Percentiles rank a stretch among this genome's conserved stretches.
Conservation (phyloP, 1,140 invertebrate species). For the Teleogryllus occipitalis region DNA sequence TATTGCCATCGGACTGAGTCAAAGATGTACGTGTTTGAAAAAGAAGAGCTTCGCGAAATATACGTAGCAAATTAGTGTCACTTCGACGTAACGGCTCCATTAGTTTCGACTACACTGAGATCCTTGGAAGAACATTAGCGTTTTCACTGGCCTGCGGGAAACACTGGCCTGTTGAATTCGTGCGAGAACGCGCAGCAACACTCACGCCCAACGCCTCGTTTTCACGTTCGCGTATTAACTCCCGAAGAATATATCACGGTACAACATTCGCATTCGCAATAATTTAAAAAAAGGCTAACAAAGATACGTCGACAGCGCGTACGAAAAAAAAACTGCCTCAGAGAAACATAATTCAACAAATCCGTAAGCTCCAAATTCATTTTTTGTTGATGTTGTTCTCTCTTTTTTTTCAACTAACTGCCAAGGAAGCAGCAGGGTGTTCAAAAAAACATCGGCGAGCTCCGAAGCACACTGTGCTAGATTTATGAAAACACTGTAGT, state of each 20-base stretch:
- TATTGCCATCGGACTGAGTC: too few species aligned
- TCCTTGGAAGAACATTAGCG: too few species aligned
- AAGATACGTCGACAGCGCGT: neutral
- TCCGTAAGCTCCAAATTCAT: neutral
- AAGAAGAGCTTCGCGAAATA: too few species aligned
- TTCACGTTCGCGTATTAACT: too few species aligned
- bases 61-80: too few species aligned
- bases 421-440: neutral
- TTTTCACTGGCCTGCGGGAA: too few species aligned
- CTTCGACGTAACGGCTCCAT: too few species aligned
- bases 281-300: neutral
- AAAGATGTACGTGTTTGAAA: too few species aligned
- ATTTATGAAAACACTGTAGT: neutral
- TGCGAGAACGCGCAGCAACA: neutral
- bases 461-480: neutral
- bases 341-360: neutral
- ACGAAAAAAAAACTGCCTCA: neutral
- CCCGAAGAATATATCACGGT: neutral
- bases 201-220: neutral
- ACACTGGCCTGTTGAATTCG: too few species aligned
- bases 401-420: neutral
- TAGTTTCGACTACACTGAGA: too few species aligned
- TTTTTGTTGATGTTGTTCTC: neutral
- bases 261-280: neutral
- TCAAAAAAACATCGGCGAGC: neutral